Base-by-base conservation (phyloP, 2,797 vertebrate species). In the Sebastolobus altivelis region DNA sequence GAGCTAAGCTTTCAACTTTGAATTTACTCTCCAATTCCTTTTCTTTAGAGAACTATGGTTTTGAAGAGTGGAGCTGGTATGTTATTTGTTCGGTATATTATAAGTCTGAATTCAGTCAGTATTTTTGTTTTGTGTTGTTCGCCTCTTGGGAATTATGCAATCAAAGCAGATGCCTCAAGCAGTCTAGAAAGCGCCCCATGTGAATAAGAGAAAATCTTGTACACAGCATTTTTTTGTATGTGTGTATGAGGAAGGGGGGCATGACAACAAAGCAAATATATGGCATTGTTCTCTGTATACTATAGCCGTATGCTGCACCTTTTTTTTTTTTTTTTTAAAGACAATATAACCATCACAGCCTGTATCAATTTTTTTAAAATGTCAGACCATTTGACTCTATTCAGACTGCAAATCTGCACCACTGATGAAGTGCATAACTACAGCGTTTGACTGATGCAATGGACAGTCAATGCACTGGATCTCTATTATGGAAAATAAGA, bases 21-120 rank as follows among this genome's bases (percentile, higher is more conserved):
- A 95, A 95, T 94, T 93, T 94, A 94, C 92, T 94, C 90, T 92
- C 81, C 94, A 93, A 94, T 94, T 95, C 88, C 89, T 94, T 94
- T 92, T 93, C 92, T 94, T 94, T 92, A 90, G 93, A 93, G 91
- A 94, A 94, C 92, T 90, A 87, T 88, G 92, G 92, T 93, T 94
- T 94, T 94, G 92, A 94, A 95, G 93, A 95, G 92, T 91, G 88
- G 89, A 91, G 93, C 92, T 93, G 93, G 87, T 95, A 92, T 93
- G 93, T 95, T 95, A 95, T 94, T 95, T 95, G 93, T 94, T 95
- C 91, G 88, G 88, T 94, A 94, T 94, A 95, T 95, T 95, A 95
- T 95, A 94, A 94, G 95, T 95, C 93, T 95, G 94, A 94, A 95
- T 95, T 95, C 94, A 95, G 93, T 95, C 93, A 94, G 94, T 94